Evolutionary conservation across 2,113 vertebrate species (phyloP).

Genomic region (Myocastor coypus): DNA sequence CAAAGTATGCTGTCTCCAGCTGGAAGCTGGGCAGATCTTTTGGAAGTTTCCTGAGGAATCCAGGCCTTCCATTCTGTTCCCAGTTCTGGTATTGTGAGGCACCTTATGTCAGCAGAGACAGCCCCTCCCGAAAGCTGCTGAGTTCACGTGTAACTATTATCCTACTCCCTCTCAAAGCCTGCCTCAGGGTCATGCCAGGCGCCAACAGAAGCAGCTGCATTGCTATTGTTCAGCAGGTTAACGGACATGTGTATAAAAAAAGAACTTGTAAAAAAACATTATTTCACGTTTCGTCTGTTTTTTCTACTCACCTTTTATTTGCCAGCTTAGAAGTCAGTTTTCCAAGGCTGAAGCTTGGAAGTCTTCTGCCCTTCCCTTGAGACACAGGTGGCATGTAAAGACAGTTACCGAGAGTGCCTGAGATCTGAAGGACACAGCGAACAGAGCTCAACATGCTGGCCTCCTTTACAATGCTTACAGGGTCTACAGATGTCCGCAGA

Average conservation of each 20-base stretch:
- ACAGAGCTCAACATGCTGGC: background rate
- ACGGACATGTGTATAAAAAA: background rate
- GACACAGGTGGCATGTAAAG: background rate
- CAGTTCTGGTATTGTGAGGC: background rate
- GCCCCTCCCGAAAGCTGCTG: background rate
- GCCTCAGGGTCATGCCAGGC: no score
- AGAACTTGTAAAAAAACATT: background rate
- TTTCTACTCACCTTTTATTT: background rate
- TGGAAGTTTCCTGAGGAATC: background rate
- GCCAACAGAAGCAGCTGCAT: background rate
- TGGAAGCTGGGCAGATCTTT: background rate
- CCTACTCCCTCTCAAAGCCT: background rate
- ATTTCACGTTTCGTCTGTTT: background rate
- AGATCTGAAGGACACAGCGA: rapidly evolving
- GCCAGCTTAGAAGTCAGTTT: background rate
- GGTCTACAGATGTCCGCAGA: no score
- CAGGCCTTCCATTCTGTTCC: background rate
- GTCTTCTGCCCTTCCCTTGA: background rate
- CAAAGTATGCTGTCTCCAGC: background rate
- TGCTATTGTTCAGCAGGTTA: background rate
- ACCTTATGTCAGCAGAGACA: background rate
- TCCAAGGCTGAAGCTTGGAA: background rate
- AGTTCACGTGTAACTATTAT: rapidly evolving
- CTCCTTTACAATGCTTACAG: background rate
- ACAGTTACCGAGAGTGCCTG: background rate